Conservation (phyloP, 2,113 vertebrate species). For the Odocoileus hemionus region DNA sequence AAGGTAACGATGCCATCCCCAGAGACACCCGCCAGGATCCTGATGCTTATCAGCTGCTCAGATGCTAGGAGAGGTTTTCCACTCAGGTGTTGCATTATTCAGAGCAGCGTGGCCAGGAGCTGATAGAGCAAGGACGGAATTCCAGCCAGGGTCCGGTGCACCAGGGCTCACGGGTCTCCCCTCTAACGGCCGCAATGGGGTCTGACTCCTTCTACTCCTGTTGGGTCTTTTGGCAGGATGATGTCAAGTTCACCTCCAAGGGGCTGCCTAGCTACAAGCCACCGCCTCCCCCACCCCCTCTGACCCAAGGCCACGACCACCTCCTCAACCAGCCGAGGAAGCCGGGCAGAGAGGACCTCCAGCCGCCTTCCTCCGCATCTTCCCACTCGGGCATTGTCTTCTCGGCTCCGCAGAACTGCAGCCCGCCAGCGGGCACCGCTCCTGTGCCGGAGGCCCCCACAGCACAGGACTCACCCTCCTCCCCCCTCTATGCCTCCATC, state of each 20-base stretch:
- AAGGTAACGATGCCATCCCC: slow-evolving; percentile 33
- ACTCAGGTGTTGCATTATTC: slow-evolving; percentile 66
- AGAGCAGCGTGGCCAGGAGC: background rate
- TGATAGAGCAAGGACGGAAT: background rate
- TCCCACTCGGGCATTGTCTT: slow-evolving; percentile 91
- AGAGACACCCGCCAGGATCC: slow-evolving; percentile 50
- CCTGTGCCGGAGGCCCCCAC: slow-evolving; percentile 46
- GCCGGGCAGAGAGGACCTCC: slow-evolving; percentile 72
- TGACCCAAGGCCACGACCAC: slow-evolving; percentile 48
- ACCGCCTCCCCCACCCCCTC: slow-evolving; percentile 81
- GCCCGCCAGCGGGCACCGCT: background rate
- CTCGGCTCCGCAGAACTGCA: slow-evolving; percentile 80
- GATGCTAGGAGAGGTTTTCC: slow-evolving; percentile 54
- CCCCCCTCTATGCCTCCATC: slow-evolving; percentile 78
- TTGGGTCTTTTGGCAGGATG: slow-evolving; percentile 86
- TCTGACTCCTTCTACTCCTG: slow-evolving; percentile 58
- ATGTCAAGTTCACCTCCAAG: slow-evolving; percentile 85
- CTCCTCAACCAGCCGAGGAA: slow-evolving; percentile 61
- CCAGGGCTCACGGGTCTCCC: background rate
- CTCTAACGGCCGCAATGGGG: background rate
- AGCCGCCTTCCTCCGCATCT: slow-evolving; percentile 86
- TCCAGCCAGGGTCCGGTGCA: background rate
- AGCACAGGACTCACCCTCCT: slow-evolving; percentile 65
- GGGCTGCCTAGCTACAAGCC: slow-evolving; percentile 88
- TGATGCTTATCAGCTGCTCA: slow-evolving; percentile 13